Percentiles rank a stretch among this genome's conserved stretches.
Conservation (phyloP, 2,888 invertebrate species). For the Hyppa rectilinea region DNA sequence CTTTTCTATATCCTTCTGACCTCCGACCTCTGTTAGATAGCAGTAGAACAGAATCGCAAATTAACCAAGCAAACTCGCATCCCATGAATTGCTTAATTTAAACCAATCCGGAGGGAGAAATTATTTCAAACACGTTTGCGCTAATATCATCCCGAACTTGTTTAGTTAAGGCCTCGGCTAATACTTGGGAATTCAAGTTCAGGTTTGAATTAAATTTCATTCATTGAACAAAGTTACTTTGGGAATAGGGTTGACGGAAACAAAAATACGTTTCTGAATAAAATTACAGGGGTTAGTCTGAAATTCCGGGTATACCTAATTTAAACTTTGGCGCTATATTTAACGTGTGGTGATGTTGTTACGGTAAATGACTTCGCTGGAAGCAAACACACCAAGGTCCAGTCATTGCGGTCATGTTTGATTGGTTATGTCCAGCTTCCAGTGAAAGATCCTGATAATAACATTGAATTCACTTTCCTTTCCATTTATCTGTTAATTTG, state of each 20-base stretch:
- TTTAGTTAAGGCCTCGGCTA: conserved; percentile 31
- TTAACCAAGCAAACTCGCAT: conserved; percentile 7
- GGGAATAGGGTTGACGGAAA: conserved; percentile 36
- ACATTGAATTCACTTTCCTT: not conserved
- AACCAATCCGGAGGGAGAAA: conserved; percentile 41
- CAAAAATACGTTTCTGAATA: conserved; percentile 30
- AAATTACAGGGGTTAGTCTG: conserved; percentile 3
- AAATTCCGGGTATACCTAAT: not conserved
- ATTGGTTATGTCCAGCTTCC: not conserved
- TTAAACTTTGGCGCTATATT: conserved; percentile 4
- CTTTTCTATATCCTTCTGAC: too few species aligned
- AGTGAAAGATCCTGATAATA: not conserved
- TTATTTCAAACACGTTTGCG: conserved; percentile 57
- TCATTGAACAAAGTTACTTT: conserved; percentile 43
- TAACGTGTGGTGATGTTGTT: not conserved
- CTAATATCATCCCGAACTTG: conserved; percentile 42
- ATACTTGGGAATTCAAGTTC: conserved; percentile 49
- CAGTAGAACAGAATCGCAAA: not conserved
- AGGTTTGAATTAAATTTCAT: conserved; percentile 55
- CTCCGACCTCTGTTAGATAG: too few species aligned
- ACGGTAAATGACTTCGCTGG: not conserved
- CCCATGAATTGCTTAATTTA: conserved; percentile 43
- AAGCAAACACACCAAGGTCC: not conserved
- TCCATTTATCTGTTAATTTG: not conserved
- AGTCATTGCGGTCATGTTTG: not conserved